These are phyloP conservation scores for Leptocoma aspasia DNA, from an alignment of 2,113 vertebrate genomes.

Conservation along the genomic window DNA sequence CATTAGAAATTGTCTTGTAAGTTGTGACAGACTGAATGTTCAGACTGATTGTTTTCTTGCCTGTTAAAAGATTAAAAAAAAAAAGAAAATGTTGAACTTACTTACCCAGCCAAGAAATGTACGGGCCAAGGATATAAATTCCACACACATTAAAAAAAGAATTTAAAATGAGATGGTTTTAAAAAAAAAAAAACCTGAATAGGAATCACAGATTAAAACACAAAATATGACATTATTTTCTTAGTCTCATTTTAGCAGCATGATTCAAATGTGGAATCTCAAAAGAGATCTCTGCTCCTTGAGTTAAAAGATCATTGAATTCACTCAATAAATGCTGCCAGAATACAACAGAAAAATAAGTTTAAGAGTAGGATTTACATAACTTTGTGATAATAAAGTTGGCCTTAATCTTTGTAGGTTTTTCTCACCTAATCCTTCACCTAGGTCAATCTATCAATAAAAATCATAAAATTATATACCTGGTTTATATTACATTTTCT, in stretches of 20 bases:
- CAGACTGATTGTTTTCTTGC: conserved; percentile 73
- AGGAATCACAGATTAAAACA: not conserved
- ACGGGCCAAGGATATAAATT: rapidly evolving
- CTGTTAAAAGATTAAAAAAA: conserved; percentile 38
- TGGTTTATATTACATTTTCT: not conserved
- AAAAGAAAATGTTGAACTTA: not conserved
- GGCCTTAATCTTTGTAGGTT: not conserved
- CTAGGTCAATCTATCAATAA: not conserved
- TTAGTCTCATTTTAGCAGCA: not conserved
- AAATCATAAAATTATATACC: not conserved
- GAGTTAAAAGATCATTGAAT: not conserved
- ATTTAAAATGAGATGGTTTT: not conserved
- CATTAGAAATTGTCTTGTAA: conserved; percentile 83
- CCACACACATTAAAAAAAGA: not conserved
- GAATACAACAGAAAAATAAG: not conserved
- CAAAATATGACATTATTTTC: not conserved
- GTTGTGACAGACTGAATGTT: conserved; percentile 76
- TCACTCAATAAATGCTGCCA: not conserved
- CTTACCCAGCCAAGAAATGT: not conserved
- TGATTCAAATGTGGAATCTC: not conserved
- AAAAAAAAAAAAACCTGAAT: not conserved
- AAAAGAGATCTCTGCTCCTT: not conserved
- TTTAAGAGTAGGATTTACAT: not conserved
- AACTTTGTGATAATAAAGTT: not conserved
- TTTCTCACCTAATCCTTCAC: not conserved